phyloP scores from a whole-genome alignment of 1,140 invertebrate species.

The Tetramorium parvispinum region DNA sequence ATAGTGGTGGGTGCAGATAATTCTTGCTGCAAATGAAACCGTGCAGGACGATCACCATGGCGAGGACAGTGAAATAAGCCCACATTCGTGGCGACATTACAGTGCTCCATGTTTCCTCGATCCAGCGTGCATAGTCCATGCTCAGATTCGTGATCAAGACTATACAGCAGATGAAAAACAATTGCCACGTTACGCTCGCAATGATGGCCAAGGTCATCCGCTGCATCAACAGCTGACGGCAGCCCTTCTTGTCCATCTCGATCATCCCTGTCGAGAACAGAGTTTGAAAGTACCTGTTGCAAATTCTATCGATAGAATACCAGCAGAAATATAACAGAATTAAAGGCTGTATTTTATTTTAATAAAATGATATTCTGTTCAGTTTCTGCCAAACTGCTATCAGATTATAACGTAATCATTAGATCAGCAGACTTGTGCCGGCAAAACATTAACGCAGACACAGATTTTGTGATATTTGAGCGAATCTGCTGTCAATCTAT shows the following conservation, averaged over 20 bases:
- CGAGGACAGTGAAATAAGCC: constrained; percentile 86
- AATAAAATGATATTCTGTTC: too few species aligned
- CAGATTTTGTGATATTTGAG: too few species aligned
- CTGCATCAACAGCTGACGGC: constrained; percentile 84
- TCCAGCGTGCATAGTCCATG: constrained; percentile 86
- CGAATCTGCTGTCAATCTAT: too few species aligned
- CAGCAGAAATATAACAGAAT: too few species aligned
- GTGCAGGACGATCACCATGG: constrained; percentile 86
- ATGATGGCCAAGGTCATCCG: constrained; percentile 84
- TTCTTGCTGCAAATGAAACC: constrained; percentile 88
- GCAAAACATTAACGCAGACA: too few species aligned
- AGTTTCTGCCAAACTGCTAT: too few species aligned
- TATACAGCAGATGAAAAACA: constrained; percentile 85
- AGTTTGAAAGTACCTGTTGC: too few species aligned
- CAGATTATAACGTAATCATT: too few species aligned
- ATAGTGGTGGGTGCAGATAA: constrained; percentile 85
- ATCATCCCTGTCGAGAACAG: constrained; percentile 11
- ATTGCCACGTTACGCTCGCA: constrained; percentile 85
- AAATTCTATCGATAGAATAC: too few species aligned
- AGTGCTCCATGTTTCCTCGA: constrained; percentile 83
- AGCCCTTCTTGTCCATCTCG: constrained; percentile 69
- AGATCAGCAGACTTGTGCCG: too few species aligned
- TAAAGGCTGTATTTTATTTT: too few species aligned
- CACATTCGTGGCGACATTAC: constrained; percentile 86
- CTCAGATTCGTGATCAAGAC: constrained; percentile 86